Base-by-base conservation (phyloP, 2,797 vertebrate species). In the Tragelaphus oryx region DNA sequence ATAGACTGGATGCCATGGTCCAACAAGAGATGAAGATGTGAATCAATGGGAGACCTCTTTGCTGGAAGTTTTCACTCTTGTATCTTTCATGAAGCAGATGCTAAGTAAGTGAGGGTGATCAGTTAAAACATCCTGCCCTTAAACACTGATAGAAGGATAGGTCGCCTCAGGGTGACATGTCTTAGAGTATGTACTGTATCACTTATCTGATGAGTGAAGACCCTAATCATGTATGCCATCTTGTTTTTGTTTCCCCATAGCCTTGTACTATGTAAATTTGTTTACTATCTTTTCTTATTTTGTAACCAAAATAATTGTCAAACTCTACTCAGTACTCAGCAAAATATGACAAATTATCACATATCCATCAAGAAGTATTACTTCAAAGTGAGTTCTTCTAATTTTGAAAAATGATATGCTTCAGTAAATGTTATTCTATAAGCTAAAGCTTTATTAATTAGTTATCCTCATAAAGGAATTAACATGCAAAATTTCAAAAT, bases 301-400 rank as follows among this genome's bases (percentile, higher is more conserved):
- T 30, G 30, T 76, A 94, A 92, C 86, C 85, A n/a, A 97, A 96
- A 71, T 93, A 97, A 95, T 52, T 54, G 74, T 95, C 89, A 95
- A 93, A 88, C 4, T 80, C 6, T 3, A 33, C 87, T 81, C 88
- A 93, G 0, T 84, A 79, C 82, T 75, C 44, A 74, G 54, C 74
- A 81, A 93, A 96, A 33, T 91, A 59, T 41, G 13, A 95, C 48
- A 76, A 24, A 94, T 3, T 37, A 75, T 30, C 91, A 86, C 4
- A 89, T 91, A 84, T 97, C 62, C 91, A 81, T 81, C 93, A 50
- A 87, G 83, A 95, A 68, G 18, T 37, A 68, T 37, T 68, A 59
- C 33, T 95, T 91, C 5, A 50, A 55, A 88, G 44, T 62, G 1
- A 41, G 50, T 97, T 95, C 57, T 18, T 96, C 57, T 85, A 83